These are phyloP conservation scores for Melanostoma scalare DNA, from an alignment of 2,888 invertebrate species.

Conservation along the genomic window DNA sequence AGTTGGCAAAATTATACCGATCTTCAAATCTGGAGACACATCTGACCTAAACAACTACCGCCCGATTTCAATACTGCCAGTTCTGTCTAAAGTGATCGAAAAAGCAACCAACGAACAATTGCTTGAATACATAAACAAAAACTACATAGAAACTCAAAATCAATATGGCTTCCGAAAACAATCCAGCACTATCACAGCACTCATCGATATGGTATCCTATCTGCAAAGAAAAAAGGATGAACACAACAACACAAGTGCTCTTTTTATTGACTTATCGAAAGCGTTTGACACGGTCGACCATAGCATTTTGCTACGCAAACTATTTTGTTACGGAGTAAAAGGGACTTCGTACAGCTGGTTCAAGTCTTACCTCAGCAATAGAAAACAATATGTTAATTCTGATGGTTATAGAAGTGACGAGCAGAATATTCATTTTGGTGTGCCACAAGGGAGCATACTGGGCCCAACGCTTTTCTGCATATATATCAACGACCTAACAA, in stretches of 20 bases:
- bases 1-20: not conserved
- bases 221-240: not conserved
- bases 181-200: constrained; percentile 16
- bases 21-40: not conserved
- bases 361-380: constrained; percentile 6
- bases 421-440: constrained; percentile 3
- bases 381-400: constrained; percentile 5
- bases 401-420: constrained; percentile 5
- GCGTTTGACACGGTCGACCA: constrained; percentile 2
- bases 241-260: not conserved
- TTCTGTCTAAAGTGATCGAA: too few species aligned
- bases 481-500: not conserved
- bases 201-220: constrained; percentile 1
- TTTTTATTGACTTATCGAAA: not conserved
- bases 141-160: constrained; percentile 3
- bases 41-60: too few species aligned
- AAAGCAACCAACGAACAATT: not conserved
- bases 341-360: constrained; percentile 6
- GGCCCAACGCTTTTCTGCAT: constrained; percentile 2
- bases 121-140: not conserved
- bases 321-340: not conserved
- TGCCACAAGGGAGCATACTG: constrained; percentile 8
- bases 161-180: constrained; percentile 4
- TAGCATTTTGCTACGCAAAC: not conserved
- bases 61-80: too few species aligned